Percentiles rank a stretch among this genome's conserved stretches.
Conservation (phyloP, 2,888 invertebrate species). For the Rhorus exstirpatorius region DNA sequence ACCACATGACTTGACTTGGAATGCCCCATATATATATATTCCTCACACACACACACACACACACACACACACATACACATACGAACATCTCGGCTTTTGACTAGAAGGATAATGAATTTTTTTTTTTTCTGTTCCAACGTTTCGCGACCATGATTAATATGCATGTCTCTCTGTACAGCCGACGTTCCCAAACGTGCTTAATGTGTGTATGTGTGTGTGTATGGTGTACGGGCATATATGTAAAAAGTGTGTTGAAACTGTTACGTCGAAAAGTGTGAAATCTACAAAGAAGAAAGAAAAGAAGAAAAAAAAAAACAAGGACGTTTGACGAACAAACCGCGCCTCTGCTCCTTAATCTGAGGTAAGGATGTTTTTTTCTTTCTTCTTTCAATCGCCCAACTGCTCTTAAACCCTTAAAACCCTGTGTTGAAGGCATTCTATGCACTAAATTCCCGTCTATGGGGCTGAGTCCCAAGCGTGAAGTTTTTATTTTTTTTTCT, state of each 20-base stretch:
- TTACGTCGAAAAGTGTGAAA: conserved; percentile 28
- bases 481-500: not conserved
- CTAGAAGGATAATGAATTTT: conserved; percentile 65
- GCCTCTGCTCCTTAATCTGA: conserved; percentile 32
- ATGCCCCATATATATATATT: no score
- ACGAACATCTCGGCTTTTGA: conserved; percentile 58
- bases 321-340: conserved; percentile 31
- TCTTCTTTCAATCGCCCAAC: not conserved
- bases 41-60: conserved; percentile 1
- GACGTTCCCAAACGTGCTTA: conserved; percentile 9
- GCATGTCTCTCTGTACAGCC: conserved; percentile 15
- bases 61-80: conserved; percentile 6
- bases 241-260: conserved; percentile 7
- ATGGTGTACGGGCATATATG: not conserved
- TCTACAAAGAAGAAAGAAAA: conserved; percentile 22
- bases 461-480: not conserved
- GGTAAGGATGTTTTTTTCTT: conserved; percentile 59
- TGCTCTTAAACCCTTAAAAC: conserved; percentile 65
- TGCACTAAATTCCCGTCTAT: conserved; percentile 12
- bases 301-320: conserved; percentile 18
- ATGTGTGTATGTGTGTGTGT: conserved; percentile 6
- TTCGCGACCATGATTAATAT: conserved; percentile 39
- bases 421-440: conserved; percentile 62
- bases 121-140: conserved; percentile 44
- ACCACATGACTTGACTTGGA: no score